These are phyloP conservation scores for Pseudorhiza aurosa DNA, from an alignment of 30 jellyfish, hydroid and myxozoan genomes.

Conservation along the genomic window DNA sequence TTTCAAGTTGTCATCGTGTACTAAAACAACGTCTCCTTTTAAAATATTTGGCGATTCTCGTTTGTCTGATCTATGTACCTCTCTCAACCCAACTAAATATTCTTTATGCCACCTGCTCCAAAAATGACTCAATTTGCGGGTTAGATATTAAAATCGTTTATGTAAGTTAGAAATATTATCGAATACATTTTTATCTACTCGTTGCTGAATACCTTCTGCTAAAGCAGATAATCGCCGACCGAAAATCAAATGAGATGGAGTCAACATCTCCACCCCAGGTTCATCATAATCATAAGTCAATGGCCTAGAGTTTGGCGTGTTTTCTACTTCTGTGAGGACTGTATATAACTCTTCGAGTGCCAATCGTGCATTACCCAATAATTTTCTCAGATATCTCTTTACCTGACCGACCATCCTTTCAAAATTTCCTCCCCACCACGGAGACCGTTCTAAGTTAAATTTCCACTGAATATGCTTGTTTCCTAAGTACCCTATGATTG, in stretches of 20 bases:
- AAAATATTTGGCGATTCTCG: neutral
- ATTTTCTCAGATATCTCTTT: slow-evolving; percentile 30
- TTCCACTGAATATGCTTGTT: neutral
- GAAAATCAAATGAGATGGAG: neutral
- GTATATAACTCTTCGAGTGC: slow-evolving; percentile 20
- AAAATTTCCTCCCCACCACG: slow-evolving; percentile 47
- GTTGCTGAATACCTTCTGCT: neutral
- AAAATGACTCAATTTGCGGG: slow-evolving; percentile 19
- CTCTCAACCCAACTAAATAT: slow-evolving; percentile 44
- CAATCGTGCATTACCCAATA: slow-evolving; percentile 1
- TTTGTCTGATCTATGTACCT: neutral
- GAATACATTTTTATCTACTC: neutral
- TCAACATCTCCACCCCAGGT: neutral
- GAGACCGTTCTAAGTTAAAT: slow-evolving; percentile 14
- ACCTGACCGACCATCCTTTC: slow-evolving; percentile 30
- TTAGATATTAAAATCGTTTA: slow-evolving; percentile 6
- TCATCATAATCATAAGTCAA: slow-evolving; percentile 5
- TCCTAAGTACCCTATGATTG: too few species aligned
- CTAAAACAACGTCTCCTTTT: slow-evolving; percentile 43
- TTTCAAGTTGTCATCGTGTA: slow-evolving; percentile 44
- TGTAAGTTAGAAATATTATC: neutral
- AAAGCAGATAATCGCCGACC: slow-evolving; percentile 14
- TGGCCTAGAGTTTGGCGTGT: slow-evolving; percentile 21
- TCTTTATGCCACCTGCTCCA: slow-evolving; percentile 53
- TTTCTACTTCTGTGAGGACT: slow-evolving; percentile 21